A percentile compares a stretch with the other conserved stretches of the same genome.
Conservation (phyloP, 2,888 invertebrate genomes). For the Athalia cordata region DNA sequence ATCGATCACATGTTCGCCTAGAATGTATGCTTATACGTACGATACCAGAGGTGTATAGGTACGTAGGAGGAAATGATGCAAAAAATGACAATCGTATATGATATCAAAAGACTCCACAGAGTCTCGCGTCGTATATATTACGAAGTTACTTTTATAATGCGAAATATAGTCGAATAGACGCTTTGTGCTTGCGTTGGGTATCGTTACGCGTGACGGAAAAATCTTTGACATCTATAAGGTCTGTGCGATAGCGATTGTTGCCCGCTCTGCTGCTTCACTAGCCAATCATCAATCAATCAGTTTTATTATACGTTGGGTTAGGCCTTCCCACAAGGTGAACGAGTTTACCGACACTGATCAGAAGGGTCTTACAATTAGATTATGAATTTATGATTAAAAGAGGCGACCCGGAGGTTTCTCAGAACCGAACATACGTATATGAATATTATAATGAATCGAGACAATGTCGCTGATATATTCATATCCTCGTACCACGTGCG, state of each 20-base stretch:
- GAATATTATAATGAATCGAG: too few species aligned
- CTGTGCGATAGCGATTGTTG: background rate
- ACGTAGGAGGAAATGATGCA: constrained; percentile 11
- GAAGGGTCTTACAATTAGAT: background rate
- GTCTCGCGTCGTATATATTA: background rate
- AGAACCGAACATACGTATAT: too few species aligned
- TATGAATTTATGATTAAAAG: background rate
- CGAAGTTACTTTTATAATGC: too few species aligned
- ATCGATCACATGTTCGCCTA: constrained; percentile 8
- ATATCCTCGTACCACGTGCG: too few species aligned
- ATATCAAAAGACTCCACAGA: constrained; percentile 5
- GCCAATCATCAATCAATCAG: constrained; percentile 11
- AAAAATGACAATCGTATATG: constrained; percentile 6
- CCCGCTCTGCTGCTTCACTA: background rate
- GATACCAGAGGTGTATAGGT: constrained; percentile 5
- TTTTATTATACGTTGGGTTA: background rate
- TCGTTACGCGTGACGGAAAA: background rate
- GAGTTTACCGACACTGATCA: background rate
- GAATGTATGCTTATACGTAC: background rate
- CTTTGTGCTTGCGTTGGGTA: background rate
- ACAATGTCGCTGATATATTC: too few species aligned
- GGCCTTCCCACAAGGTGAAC: constrained; percentile 26
- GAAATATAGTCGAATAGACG: background rate
- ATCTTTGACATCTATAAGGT: constrained; percentile 11
- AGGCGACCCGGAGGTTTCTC: too few species aligned